These are phyloP conservation scores for Sebastes iracundus DNA, from an alignment of 2,797 vertebrate species.

Conservation along the genomic window DNA sequence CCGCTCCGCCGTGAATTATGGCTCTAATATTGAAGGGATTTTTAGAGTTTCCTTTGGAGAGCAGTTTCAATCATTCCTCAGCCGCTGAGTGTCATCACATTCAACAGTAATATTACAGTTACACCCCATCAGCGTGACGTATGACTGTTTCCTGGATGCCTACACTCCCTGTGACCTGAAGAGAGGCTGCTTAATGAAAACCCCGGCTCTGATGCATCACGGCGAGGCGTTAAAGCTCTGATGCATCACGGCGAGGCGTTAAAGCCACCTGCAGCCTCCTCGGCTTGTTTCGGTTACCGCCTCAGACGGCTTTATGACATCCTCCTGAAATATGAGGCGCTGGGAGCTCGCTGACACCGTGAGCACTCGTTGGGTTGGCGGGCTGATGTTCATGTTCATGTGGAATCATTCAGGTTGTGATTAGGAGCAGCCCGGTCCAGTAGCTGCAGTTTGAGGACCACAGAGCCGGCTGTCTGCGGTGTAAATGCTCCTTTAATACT, in stretches of 20 bases:
- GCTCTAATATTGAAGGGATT: conserved; percentile 69
- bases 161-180: conserved; percentile 24
- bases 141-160: conserved; percentile 24
- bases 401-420: neutral
- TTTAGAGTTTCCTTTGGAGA: conserved; percentile 60
- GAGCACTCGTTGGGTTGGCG: neutral
- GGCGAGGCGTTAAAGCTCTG: neutral
- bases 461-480: accelerated
- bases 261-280: neutral
- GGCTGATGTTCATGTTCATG: neutral
- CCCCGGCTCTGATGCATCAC: neutral
- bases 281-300: no score
- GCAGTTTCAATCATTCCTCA: conserved; percentile 50
- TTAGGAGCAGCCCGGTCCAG: neutral
- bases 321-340: neutral
- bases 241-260: neutral
- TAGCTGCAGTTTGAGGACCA: no score
- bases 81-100: conserved; percentile 49
- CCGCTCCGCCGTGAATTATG: conserved; percentile 58
- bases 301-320: neutral
- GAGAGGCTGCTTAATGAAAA: conserved; percentile 24
- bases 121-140: conserved; percentile 23
- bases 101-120: conserved; percentile 46
- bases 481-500: no score
- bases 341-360: neutral